phyloP scores from a whole-genome alignment of 2,888 invertebrate genomes.

The Gisinianus flammeolus region DNA sequence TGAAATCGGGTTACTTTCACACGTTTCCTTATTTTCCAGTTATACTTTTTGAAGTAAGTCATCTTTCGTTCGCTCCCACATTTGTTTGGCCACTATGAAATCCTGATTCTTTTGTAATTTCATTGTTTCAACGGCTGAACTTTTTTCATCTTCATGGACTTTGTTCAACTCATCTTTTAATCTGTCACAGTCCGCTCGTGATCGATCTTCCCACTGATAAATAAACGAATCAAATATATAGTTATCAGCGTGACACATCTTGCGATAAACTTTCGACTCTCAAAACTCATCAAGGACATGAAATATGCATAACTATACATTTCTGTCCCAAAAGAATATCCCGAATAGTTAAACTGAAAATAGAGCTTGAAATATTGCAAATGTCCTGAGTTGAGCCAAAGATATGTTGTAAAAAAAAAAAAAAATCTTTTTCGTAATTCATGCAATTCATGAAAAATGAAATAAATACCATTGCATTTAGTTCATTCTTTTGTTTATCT shows the following conservation, averaged over 20 bases:
- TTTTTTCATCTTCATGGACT: conserved; percentile 69
- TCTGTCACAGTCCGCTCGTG: conserved; percentile 69
- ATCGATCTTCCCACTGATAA: conserved; percentile 70
- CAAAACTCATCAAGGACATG: too few species aligned
- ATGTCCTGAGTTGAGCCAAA: too few species aligned
- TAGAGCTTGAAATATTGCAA: too few species aligned
- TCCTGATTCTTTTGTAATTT: conserved; percentile 68
- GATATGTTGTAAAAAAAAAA: too few species aligned
- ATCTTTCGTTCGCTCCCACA: conserved; percentile 65
- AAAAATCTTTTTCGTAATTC: too few species aligned
- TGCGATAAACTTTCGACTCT: too few species aligned
- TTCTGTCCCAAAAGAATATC: too few species aligned
- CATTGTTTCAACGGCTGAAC: conserved; percentile 67
- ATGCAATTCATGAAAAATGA: not conserved
- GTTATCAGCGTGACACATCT: too few species aligned
- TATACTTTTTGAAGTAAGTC: conserved; percentile 66
- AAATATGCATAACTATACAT: too few species aligned
- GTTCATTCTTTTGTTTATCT: conserved; percentile 64
- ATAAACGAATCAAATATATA: not conserved
- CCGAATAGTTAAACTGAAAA: too few species aligned
- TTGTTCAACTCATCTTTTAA: conserved; percentile 70
- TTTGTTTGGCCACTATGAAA: conserved; percentile 65
- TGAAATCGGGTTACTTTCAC: too few species aligned
- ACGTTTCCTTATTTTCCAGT: too few species aligned
- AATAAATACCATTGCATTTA: conserved; percentile 54